phyloP scores from a whole-genome alignment of 2,888 invertebrate genomes.

The Melitaea athalia region DNA sequence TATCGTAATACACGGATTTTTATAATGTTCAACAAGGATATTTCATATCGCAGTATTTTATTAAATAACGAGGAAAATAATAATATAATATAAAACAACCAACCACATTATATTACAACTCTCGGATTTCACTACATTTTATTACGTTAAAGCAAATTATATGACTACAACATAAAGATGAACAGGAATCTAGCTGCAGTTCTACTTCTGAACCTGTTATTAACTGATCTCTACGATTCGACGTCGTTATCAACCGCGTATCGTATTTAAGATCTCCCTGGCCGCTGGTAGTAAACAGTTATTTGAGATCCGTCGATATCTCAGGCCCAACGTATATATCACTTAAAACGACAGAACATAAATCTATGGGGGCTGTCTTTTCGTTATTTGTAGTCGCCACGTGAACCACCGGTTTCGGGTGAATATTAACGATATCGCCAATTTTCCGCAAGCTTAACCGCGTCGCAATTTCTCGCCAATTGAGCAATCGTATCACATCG shows the following conservation, averaged over 20 bases:
- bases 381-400: constrained; percentile 81
- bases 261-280: constrained; percentile 46
- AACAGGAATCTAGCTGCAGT: not conserved
- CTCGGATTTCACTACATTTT: not conserved
- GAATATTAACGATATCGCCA: constrained; percentile 83
- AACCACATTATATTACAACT: not conserved
- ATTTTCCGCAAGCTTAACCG: constrained; percentile 80
- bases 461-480: constrained; percentile 82
- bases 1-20: too few relatives aligned
- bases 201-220: constrained; percentile 8
- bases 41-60: too few relatives aligned
- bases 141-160: not conserved
- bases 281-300: constrained; percentile 56
- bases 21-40: too few relatives aligned
- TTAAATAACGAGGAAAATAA: not conserved
- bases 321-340: constrained; percentile 68
- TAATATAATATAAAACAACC: not conserved
- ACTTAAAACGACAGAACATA: constrained; percentile 79
- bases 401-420: constrained; percentile 79
- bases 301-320: constrained; percentile 66
- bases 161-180: not conserved
- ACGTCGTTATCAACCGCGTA: constrained; percentile 38
- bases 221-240: constrained; percentile 9
- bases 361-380: constrained; percentile 76
- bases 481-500: constrained; percentile 77